phyloP scores from a whole-genome alignment of 2,888 invertebrate species.

The Syrphus vitripennis region DNA sequence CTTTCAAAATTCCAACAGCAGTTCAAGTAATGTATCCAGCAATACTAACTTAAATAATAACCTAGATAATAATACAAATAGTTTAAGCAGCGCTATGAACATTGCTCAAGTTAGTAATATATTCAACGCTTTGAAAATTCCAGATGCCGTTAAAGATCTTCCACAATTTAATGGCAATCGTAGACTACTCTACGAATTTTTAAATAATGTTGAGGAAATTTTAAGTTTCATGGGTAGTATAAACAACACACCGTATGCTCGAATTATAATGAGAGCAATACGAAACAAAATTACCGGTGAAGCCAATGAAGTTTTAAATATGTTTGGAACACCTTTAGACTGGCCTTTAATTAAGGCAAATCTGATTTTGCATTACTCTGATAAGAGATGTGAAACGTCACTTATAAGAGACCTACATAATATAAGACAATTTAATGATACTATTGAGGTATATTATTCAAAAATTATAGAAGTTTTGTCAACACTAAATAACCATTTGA shows the following conservation, averaged over 20 bases:
- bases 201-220: constrained; percentile 1
- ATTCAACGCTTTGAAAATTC: background rate
- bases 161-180: background rate
- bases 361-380: constrained; percentile 19
- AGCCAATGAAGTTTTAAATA: constrained; percentile 12
- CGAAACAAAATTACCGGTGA: background rate
- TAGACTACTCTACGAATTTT: background rate
- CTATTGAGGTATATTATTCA: background rate
- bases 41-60: background rate
- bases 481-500: constrained; percentile 1
- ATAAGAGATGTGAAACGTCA: constrained; percentile 8
- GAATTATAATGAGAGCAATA: background rate
- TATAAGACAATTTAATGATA: background rate
- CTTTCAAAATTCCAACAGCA: background rate
- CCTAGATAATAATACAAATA: background rate
- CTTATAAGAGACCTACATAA: constrained; percentile 2
- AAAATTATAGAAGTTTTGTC: constrained; percentile 11
- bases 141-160: constrained; percentile 14
- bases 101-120: background rate
- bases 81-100: background rate
- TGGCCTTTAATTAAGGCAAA: background rate
- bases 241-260: constrained; percentile 2
- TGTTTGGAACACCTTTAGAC: background rate
- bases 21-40: too few relatives aligned
- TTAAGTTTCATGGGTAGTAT: background rate